phyloP scores from a whole-genome alignment of 2,113 vertebrate species.

The Tenrec ecaudatus region DNA sequence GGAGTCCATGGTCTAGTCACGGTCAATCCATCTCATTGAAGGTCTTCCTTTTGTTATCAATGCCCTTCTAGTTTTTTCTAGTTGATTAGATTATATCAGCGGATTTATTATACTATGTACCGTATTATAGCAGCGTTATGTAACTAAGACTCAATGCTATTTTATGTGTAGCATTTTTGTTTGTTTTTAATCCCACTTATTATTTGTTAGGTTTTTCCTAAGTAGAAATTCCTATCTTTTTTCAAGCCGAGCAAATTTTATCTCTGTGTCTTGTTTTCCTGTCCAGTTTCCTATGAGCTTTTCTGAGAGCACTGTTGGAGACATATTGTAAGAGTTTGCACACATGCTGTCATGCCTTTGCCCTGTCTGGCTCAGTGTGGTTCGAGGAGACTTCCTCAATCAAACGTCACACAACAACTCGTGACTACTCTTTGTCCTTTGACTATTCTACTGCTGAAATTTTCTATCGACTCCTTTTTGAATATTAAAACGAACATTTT shows the following conservation, averaged over 20 bases:
- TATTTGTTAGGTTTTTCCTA: not conserved
- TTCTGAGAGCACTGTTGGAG: too few relatives aligned
- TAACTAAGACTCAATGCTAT: not conserved
- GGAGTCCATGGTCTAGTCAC: too few relatives aligned
- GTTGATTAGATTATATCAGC: too few relatives aligned
- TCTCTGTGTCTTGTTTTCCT: too few relatives aligned
- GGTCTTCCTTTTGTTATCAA: too few relatives aligned
- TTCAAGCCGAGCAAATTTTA: too few relatives aligned
- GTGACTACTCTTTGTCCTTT: not conserved
- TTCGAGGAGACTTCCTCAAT: not conserved
- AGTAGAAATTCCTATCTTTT: not conserved
- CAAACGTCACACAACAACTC: not conserved
- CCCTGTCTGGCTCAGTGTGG: not conserved
- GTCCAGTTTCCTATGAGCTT: too few relatives aligned
- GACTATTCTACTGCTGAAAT: not conserved
- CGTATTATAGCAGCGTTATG: too few relatives aligned
- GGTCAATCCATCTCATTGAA: too few relatives aligned
- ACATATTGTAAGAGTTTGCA: not conserved
- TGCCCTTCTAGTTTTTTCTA: too few relatives aligned
- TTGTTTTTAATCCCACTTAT: not conserved
- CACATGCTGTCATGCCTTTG: not conserved
- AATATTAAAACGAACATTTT: slow-evolving; percentile 3
- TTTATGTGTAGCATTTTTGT: not conserved
- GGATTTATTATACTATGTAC: too few relatives aligned
- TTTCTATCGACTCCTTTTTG: not conserved